Evolutionary conservation across 2,888 invertebrate species (phyloP).

Genomic region (Heteromurus nitidus): DNA sequence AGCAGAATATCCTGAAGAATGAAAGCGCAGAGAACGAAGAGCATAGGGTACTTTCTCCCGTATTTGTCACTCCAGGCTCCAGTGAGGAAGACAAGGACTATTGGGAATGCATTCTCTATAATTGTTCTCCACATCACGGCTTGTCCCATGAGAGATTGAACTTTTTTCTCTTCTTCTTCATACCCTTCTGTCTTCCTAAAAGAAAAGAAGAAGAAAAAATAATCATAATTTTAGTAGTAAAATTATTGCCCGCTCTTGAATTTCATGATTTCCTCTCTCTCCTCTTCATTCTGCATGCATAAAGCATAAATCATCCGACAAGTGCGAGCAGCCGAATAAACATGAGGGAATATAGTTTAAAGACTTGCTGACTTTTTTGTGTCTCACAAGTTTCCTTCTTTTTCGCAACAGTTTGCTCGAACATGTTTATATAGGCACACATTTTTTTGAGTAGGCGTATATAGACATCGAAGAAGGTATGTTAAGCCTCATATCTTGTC

Average conservation of each 20-base stretch:
- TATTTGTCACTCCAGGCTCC: constrained; percentile 89
- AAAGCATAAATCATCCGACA: constrained; percentile 34
- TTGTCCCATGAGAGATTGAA: constrained; percentile 81
- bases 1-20: constrained; percentile 68
- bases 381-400: neutral
- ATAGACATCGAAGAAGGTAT: neutral
- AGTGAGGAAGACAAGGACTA: constrained; percentile 85
- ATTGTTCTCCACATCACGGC: constrained; percentile 92
- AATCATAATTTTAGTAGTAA: constrained; percentile 4
- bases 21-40: constrained; percentile 82
- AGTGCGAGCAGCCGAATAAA: neutral
- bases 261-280: neutral
- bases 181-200: constrained; percentile 76
- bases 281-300: constrained; percentile 3
- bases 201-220: too few relatives aligned
- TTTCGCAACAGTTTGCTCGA: constrained; percentile 18
- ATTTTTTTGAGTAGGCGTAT: neutral
- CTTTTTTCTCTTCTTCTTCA: constrained; percentile 80
- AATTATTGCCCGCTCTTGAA: constrained; percentile 7
- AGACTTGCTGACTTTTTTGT: too few relatives aligned
- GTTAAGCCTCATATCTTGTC: neutral
- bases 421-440: constrained; percentile 3
- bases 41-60: constrained; percentile 84
- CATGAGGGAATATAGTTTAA: too few relatives aligned
- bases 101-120: constrained; percentile 86